phyloP scores from a whole-genome alignment of 1,140 invertebrate species.

The Drosophila sturtevanti region DNA sequence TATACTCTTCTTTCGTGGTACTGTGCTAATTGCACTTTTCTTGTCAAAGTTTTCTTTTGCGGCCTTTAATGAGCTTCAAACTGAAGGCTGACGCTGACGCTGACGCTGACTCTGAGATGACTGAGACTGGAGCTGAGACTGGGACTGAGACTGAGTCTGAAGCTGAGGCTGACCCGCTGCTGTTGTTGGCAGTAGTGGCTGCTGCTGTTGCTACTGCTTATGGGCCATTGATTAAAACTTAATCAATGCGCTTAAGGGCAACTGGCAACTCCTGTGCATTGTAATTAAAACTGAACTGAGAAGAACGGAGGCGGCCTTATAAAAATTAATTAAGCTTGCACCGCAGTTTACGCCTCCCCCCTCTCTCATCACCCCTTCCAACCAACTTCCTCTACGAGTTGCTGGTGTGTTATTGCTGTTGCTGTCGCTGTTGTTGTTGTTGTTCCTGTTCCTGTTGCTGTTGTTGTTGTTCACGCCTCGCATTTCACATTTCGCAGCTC shows the following conservation, averaged over 20 bases:
- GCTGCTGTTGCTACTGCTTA: constrained; percentile 49
- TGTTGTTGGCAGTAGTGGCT: not conserved
- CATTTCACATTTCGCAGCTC: constrained; percentile 54
- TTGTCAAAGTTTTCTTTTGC: constrained; percentile 63
- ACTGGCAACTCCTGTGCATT: constrained; percentile 71
- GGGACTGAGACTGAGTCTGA: not conserved
- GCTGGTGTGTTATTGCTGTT: too few relatives aligned
- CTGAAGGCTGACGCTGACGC: not conserved
- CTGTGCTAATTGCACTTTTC: constrained; percentile 74
- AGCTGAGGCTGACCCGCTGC: not conserved
- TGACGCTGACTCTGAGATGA: not conserved
- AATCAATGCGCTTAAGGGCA: constrained; percentile 77
- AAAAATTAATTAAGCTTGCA: constrained; percentile 78
- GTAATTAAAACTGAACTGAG: constrained; percentile 72
- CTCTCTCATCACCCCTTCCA: not conserved
- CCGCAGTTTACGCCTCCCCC: constrained; percentile 44
- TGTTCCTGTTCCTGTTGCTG: constrained; percentile 17
- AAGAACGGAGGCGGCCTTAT: constrained; percentile 59
- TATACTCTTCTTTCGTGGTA: constrained; percentile 16
- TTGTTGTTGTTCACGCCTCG: constrained; percentile 48
- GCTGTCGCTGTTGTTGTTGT: not conserved
- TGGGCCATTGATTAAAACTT: constrained; percentile 77
- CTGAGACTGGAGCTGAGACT: constrained; percentile 2
- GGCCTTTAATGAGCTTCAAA: constrained; percentile 59
- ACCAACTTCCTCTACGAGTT: not conserved